Evolutionary conservation across 2,797 vertebrate genomes (phyloP), one percentile per base, ranked within the genome.

Genomic region (Enteromius anoplus): DNA sequence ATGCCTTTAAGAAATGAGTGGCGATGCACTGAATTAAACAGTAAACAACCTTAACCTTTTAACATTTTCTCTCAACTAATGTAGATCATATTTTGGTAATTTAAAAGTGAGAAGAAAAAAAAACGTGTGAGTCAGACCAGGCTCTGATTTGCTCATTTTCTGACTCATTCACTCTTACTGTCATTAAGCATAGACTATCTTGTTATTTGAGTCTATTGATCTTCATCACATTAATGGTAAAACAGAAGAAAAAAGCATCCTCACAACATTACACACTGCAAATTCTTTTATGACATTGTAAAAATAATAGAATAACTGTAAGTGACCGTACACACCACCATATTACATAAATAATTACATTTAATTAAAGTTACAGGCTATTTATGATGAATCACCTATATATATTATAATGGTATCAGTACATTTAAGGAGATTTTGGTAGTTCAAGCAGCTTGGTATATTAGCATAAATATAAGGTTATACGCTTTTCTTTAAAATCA

Each of bases 141-240:
- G 49, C 49, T 55, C 19, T 37, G 49, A 51, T 75, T 75, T 75
- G 49, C 71, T 55, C 71, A 75, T 75, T 75, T 75, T 75, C 49
- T 75, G 71, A 55, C 47, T 75, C 68, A 75, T 82, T 82, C 40
- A 71, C 40, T 42, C 45, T 23, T 23, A 37, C 42, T 47, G 19
- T 49, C 32, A 32, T 29, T 73, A 29, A 58, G 5, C n/a, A 73
- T 6, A 73, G 29, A 75, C 45, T 26, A 72, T 32, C 49, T 75
- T 75, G 29, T 55, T n/a, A 37, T 32, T 64, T 55, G 29, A 73
- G 71, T 75, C 49, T 75, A 58, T 58, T 58, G 53, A 58, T n/a
- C 21, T 58, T 58, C 21, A 55, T 55, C 51, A 55, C 51, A 55
- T 23, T 58, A 58, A 58, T 58, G 55, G 9, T 58, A 58, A 58